phyloP scores from a whole-genome alignment of 2,797 vertebrate genomes.

The Petrocephalus sullivani region DNA sequence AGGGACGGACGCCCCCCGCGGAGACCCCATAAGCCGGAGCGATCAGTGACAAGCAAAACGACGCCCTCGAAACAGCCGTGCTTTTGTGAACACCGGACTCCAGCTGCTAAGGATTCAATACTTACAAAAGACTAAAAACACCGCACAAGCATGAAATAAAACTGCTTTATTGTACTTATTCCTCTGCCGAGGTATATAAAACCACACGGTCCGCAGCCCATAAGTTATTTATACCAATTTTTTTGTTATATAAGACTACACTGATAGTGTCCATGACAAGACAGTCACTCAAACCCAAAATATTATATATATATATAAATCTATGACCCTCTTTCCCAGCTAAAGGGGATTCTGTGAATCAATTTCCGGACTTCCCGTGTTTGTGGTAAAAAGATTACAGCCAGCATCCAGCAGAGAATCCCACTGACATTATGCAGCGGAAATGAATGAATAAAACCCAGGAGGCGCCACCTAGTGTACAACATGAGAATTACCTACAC shows the following conservation, averaged over 20 bases:
- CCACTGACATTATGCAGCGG: not conserved
- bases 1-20: not conserved
- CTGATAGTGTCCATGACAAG: not conserved
- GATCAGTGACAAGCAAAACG: not conserved
- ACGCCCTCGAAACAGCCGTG: not conserved
- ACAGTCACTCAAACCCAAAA: not conserved
- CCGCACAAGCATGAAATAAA: not conserved
- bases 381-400: not conserved
- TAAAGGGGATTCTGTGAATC: not conserved
- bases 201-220: not conserved
- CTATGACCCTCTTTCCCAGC: conserved; percentile 22
- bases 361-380: not conserved
- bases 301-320: not conserved
- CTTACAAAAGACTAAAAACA: not conserved
- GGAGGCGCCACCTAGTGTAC: not conserved
- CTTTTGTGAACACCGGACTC: not conserved
- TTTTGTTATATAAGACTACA: not conserved
- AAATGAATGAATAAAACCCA: not conserved
- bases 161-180: conserved; percentile 24
- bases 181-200: conserved; percentile 22
- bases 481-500: not conserved
- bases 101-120: not conserved
- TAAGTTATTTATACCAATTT: not conserved
- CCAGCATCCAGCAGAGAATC: not conserved
- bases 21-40: not conserved